Evolutionary conservation across 2,113 vertebrate genomes (phyloP), one percentile per base, ranked within the genome.

Genomic region (Nannobrachium achirus): DNA sequence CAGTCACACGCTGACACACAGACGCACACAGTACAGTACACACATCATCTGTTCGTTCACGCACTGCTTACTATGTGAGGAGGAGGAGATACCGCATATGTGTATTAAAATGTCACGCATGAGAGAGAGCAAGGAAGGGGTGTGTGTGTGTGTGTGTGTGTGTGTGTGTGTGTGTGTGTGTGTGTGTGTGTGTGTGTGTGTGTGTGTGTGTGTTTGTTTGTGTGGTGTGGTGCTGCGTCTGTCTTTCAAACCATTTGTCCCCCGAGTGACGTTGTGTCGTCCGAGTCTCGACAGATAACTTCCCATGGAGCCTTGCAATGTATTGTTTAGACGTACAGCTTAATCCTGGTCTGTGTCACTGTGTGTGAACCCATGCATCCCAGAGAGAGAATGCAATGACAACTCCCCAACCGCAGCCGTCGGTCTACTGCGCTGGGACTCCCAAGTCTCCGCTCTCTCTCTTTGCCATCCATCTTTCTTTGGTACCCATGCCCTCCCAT

Each of bases 381-480:
- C 56, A 64, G 7, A 49, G 80, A 49, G 80, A 80, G 76, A 63
- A 53, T 39, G 6, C 20, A 49, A 49, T 10, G 63, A 53, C 14
- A 52, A 63, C 69, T 15, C 60, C 53, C 72, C 51, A 78, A 64
- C 66, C 64, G 10, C 60, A 78, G 61, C 64, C 15, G 46, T 53
- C 50, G 69, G 4, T 63, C 10, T 55, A n/a, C 16, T 56, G 18
- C 42, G 42, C 25, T 3, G 25, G 6, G 25, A 25, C 40, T 48
- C 45, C 79, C 71, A 78, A 75, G 71, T 77, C 56, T 11, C 52
- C 61, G 58, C 69, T 58, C 69, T 76, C 25, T 49, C n/a, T 49
- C 48, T 49, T 72, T 51, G 39, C 64, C 73, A 0, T 33, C 25
- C 6, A 0, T 72, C 71, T 58, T 66, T 76, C 66, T 69, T 69